A percentile compares a stretch with the other conserved stretches of the same genome.
Conservation (phyloP, 1,140 invertebrate species). For the Neodiprion pinetum region DNA sequence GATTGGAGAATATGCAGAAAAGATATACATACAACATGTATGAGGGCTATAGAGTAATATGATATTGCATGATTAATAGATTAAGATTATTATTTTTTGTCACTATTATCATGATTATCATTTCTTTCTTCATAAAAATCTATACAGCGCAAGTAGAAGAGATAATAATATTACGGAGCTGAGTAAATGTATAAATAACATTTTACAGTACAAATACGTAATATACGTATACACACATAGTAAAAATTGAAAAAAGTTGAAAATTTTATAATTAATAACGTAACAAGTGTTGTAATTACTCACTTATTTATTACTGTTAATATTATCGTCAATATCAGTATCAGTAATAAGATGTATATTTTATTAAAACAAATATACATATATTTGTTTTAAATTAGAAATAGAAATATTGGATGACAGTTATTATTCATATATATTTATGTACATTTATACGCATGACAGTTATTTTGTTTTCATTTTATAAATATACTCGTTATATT, state of each 20-base stretch:
- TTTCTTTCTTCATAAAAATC: neutral
- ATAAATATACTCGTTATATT: too few relatives aligned
- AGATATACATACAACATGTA: slow-evolving; percentile 47
- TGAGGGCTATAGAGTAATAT: slow-evolving; percentile 62
- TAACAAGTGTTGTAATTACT: neutral
- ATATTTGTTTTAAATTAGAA: neutral
- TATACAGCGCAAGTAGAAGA: neutral
- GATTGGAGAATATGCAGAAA: slow-evolving; percentile 42
- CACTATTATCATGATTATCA: slow-evolving; percentile 4
- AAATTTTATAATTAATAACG: neutral
- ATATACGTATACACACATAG: neutral
- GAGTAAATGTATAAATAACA: neutral
- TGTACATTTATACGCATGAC: neutral
- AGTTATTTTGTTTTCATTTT: too few relatives aligned
- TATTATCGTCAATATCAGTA: neutral
- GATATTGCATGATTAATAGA: slow-evolving; percentile 60
- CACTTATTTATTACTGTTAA: neutral
- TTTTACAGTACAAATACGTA: too few relatives aligned
- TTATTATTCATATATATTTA: neutral
- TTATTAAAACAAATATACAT: too few relatives aligned
- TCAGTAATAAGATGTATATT: too few relatives aligned
- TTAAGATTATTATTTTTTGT: slow-evolving; percentile 20
- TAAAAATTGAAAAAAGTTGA: neutral
- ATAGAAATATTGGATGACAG: neutral
- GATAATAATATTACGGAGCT: neutral